A percentile compares a stretch with the other conserved stretches of the same genome.
These are phyloP conservation scores for Acanthis flammea DNA, from an alignment of 2,797 vertebrate genomes.

Conservation along the genomic window DNA sequence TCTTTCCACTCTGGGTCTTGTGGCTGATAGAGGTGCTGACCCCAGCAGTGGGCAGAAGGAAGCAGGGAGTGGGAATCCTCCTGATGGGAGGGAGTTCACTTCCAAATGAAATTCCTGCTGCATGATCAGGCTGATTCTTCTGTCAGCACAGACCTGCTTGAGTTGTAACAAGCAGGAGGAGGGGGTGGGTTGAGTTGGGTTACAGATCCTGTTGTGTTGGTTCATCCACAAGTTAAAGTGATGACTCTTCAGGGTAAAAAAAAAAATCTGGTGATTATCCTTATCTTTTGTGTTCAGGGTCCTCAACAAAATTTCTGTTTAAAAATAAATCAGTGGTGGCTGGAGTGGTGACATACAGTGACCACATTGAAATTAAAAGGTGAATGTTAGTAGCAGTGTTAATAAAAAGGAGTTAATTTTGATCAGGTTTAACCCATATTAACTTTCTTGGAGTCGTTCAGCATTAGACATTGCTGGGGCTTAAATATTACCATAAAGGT, in stretches of 20 bases:
- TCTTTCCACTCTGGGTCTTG: not conserved
- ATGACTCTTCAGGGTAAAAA: not conserved
- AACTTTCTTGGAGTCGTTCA: not conserved
- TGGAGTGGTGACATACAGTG: not conserved
- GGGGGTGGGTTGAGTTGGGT: not conserved
- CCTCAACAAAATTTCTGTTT: not conserved
- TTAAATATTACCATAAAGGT: not conserved
- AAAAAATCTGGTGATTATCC: not conserved
- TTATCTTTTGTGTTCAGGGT: not conserved
- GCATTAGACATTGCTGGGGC: not conserved
- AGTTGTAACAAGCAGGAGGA: not conserved
- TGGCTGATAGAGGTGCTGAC: not conserved
- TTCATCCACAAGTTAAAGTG: not conserved
- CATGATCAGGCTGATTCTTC: not conserved
- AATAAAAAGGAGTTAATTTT: not conserved
- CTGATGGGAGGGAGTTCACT: not conserved
- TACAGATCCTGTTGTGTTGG: not conserved
- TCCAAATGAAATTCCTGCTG: not conserved
- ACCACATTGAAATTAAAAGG: not conserved
- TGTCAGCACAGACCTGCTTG: not conserved
- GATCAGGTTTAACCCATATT: not conserved
- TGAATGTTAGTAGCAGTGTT: rapidly evolving
- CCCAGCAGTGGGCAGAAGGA: not conserved
- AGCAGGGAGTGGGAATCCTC: not conserved
- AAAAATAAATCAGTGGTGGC: too few relatives aligned